Conservation (phyloP, 1,140 invertebrate species). For the Streblospio benedicti region DNA sequence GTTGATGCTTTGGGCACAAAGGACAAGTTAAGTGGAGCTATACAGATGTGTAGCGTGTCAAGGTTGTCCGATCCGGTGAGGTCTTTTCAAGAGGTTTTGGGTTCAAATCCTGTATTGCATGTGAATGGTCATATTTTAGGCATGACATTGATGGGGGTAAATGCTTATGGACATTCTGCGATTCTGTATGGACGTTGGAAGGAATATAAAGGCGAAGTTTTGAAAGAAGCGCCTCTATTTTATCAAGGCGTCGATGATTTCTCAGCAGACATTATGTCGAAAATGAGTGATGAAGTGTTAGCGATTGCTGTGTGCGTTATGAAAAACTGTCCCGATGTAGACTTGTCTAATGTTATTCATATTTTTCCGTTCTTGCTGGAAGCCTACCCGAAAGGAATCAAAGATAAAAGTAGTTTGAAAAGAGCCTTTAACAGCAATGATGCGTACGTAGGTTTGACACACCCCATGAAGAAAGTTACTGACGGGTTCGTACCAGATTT, state of each 20-base stretch:
- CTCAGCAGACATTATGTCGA: neutral
- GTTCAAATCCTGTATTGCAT: too few species aligned
- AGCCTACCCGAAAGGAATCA: slow-evolving; percentile 17
- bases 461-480: slow-evolving; percentile 27
- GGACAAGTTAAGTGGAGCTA: too few species aligned
- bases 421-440: slow-evolving; percentile 28
- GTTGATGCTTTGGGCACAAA: too few species aligned
- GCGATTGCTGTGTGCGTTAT: slow-evolving; percentile 8
- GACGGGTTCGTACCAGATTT: slow-evolving; percentile 29
- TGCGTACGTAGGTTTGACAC: slow-evolving; percentile 26
- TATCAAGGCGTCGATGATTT: neutral
- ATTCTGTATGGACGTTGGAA: slow-evolving; percentile 9
- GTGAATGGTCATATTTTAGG: too few species aligned
- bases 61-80: too few species aligned
- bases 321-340: neutral
- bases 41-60: too few species aligned
- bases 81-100: too few species aligned
- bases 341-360: slow-evolving; percentile 2
- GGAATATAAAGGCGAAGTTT: slow-evolving; percentile 6
- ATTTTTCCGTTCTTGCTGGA: slow-evolving; percentile 1
- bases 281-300: slow-evolving; percentile 9
- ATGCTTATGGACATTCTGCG: slow-evolving; percentile 9
- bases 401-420: slow-evolving; percentile 19
- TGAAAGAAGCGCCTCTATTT: slow-evolving; percentile 3
- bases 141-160: too few species aligned